Base-by-base conservation (phyloP, 1,140 invertebrate genomes). In the Zaprionus inermis region DNA sequence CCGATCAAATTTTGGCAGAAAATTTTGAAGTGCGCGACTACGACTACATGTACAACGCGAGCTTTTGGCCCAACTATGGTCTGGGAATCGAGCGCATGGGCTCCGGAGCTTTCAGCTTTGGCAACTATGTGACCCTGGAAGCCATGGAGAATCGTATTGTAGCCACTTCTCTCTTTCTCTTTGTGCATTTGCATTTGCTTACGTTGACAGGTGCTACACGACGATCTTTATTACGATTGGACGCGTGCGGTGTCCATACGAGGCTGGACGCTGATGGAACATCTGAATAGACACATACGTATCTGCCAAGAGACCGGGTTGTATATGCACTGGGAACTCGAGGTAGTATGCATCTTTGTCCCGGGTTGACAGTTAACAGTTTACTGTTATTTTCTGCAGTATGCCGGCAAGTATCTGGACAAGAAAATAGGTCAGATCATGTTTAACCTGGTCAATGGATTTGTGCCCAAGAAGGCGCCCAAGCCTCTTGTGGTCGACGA, bases 181-280 rank as follows among this genome's bases (percentile, higher is more conserved):
- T 11, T 51, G 0, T n/a, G 10, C 57, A 6, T 11, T 11, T 30
- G n/a, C 7, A 11, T 24, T 11, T 5, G 18, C 12, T 56, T 3
- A 34, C 1, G 32, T 34, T 44, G 41, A 0, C 54, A 86, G 83
- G 80, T 88, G n/a, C 12, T 85, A 6, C 81, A 71, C 10, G 91
- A 92, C 32, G 89, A 92, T 70, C 52, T 92, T 0, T 92, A 91
- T 22, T 90, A 90, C 41, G 91, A 92, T 60, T 92, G 82, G 76
- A 92, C 91, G 3, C 60, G 89, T 11, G 91, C 85, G 7, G 81
- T 92, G 4, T 72, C 89, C 5, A 89, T 92, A 38, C 72, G 89
- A 5, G 91, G 91, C 11, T 92, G 91, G 91, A 68, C 71, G 0
- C 11, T 92, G 20, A 92, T 92, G 91, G 60, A 65, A 0, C 64